Percentiles rank a stretch among this genome's conserved stretches.
Evolutionary conservation across 1,140 invertebrate species (phyloP).

Genomic region (Bombus terrestris): DNA sequence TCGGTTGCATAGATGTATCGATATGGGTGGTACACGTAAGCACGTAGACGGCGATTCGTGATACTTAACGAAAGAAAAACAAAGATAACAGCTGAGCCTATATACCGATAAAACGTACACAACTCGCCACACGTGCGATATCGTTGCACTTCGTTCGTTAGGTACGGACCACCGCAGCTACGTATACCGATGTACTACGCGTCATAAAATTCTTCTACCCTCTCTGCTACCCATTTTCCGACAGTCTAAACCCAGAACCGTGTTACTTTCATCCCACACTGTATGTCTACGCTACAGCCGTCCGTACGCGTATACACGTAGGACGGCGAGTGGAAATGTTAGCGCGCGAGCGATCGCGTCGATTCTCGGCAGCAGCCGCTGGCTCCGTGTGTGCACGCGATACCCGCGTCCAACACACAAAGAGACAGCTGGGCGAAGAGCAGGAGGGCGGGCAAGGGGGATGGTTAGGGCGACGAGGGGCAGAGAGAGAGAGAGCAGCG

Average conservation of each 20-base stretch:
- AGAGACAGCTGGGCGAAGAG: slow-evolving; percentile 40
- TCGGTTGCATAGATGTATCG: no score
- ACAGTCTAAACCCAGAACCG: not conserved
- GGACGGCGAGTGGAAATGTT: not conserved
- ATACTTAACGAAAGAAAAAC: not conserved
- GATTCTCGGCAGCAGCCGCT: not conserved
- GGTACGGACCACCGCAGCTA: no score
- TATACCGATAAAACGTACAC: not conserved
- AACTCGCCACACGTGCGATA: not conserved
- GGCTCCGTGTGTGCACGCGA: slow-evolving; percentile 8
- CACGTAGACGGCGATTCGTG: not conserved
- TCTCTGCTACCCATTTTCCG: not conserved
- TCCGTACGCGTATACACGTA: no score
- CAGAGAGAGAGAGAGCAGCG: not conserved
- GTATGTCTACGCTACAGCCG: not conserved
- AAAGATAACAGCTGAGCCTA: no score
- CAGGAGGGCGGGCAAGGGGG: not conserved
- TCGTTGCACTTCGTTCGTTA: not conserved
- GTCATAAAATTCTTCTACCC: not conserved
- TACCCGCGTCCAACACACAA: slow-evolving; percentile 34
- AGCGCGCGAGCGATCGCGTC: not conserved
- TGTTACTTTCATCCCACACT: not conserved
- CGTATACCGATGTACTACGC: no score
- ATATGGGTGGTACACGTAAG: not conserved
- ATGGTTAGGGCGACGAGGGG: not conserved